Evolutionary conservation across 2,113 vertebrate genomes (phyloP).

Genomic region (Calyptommatus sinebrachiatus): DNA sequence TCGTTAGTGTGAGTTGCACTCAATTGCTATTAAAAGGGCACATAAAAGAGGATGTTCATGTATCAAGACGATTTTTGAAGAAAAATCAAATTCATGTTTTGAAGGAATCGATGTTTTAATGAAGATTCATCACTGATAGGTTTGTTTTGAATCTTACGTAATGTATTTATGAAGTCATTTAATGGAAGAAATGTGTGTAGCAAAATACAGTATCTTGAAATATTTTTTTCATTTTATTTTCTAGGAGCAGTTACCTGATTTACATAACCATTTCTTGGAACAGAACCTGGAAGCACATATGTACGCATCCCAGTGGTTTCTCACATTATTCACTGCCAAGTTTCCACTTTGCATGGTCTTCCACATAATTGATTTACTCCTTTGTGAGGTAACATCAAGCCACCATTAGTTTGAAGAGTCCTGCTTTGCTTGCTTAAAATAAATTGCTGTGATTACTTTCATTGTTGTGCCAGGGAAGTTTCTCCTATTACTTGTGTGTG

Average conservation of each 20-base stretch:
- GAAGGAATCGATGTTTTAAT: neutral
- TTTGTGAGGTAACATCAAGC: constrained; percentile 85
- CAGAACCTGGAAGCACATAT: constrained; percentile 96
- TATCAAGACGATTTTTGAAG: neutral
- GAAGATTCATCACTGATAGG: neutral
- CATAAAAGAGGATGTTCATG: neutral
- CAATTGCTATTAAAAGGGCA: no score
- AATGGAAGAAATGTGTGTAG: neutral
- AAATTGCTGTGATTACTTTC: neutral
- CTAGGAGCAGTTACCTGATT: constrained; percentile 91
- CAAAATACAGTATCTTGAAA: neutral
- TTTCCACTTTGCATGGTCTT: constrained; percentile 99
- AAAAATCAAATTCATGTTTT: neutral
- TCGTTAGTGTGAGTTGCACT: neutral
- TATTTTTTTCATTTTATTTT: constrained; percentile 37
- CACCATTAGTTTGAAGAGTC: neutral
- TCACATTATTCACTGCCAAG: constrained; percentile 99
- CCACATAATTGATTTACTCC: constrained; percentile 98
- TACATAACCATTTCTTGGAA: constrained; percentile 87
- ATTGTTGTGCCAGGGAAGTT: neutral
- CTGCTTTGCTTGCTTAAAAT: neutral
- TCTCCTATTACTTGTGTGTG: neutral
- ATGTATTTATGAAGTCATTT: neutral
- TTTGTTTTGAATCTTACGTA: neutral
- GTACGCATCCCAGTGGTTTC: constrained; percentile 99